These are phyloP conservation scores for Musca domestica DNA, from an alignment of 1,140 invertebrate genomes.

Conservation along the genomic window DNA sequence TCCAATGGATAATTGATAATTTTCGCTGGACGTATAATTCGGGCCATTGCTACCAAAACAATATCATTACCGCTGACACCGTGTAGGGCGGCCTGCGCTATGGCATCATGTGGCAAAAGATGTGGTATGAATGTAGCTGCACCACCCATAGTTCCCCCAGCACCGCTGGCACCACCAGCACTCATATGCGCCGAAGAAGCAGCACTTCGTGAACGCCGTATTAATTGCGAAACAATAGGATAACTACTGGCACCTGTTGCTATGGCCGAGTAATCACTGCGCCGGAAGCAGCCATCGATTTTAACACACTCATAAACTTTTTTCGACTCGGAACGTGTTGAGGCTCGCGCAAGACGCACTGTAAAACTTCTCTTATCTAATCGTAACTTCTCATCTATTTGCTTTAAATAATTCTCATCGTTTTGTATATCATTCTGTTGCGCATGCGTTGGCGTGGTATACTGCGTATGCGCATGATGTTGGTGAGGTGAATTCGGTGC, in stretches of 20 bases:
- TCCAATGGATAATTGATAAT: slow-evolving; percentile 69
- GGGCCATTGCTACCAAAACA: slow-evolving; percentile 67
- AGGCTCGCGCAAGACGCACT: slow-evolving; percentile 60
- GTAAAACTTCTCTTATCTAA: slow-evolving; percentile 54
- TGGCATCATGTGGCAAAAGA: slow-evolving; percentile 46
- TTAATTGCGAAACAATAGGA: slow-evolving; percentile 56
- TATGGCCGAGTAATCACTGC: slow-evolving; percentile 56
- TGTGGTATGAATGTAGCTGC: slow-evolving; percentile 31
- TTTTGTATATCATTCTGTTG: slow-evolving; percentile 4
- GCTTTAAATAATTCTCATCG: slow-evolving; percentile 46
- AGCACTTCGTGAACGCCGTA: slow-evolving; percentile 54
- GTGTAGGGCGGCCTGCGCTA: slow-evolving; percentile 49
- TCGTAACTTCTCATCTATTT: slow-evolving; percentile 47
- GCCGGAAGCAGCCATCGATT: slow-evolving; percentile 58
- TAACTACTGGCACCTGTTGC: slow-evolving; percentile 40
- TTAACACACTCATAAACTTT: slow-evolving; percentile 65
- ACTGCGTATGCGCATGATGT: neutral
- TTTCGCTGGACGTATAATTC: slow-evolving; percentile 63
- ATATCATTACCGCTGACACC: slow-evolving; percentile 60
- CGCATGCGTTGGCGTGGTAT: neutral
- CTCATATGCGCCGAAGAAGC: neutral
- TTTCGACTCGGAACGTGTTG: slow-evolving; percentile 63
- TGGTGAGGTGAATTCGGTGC: neutral
- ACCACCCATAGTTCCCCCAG: slow-evolving; percentile 37
- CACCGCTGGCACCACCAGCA: slow-evolving; percentile 35